Evolutionary conservation across 2,797 vertebrate genomes (phyloP), one percentile per base, ranked within the genome.

Genomic region (Tachyglossus aculeatus): DNA sequence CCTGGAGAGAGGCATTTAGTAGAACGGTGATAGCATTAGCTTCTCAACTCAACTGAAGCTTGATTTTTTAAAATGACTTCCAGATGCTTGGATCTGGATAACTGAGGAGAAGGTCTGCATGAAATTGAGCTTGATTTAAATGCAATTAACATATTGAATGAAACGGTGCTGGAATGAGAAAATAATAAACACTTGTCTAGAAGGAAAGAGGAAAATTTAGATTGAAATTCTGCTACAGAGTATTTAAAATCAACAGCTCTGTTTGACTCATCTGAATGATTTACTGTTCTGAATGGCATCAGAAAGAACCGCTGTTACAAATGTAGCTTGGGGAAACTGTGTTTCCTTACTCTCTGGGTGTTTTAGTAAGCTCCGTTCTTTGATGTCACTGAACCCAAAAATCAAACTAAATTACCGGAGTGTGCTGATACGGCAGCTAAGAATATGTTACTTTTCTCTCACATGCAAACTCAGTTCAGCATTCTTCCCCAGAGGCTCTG

Each of bases 181-280:
- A 69, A 70, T 51, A 64, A 79, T 48, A 77, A 82, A 78, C 70
- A 34, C 29, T 86, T 82, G 56, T 83, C 78, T 76, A 64, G 63
- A 58, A 45, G 14, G 27, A 33, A 52, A 51, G 40, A 60, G 58
- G 67, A 25, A 74, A 68, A 82, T 67, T 76, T 55, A 21, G 74
- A 38, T 65, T 82, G 39, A 79, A 44, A 34, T 81, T 71, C 78
- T 50, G 68, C 69, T 53, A 40, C 34, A 63, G 68, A 70, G 53
- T 55, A 12, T 44, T 68, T 60, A 60, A 74, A 74, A 44, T 83
- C 59, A 72, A 44, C 61, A 63, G n/a, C 61, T 39, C 50, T 68
- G 56, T 64, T 71, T 60, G 55, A 81, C 18, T 58, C 41, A 9
- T 38, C 45, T 71, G 68, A 81, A 71, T 77, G 33, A 77, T 64